phyloP scores from a whole-genome alignment of 1,140 invertebrate species.

The Chironomus tepperi region DNA sequence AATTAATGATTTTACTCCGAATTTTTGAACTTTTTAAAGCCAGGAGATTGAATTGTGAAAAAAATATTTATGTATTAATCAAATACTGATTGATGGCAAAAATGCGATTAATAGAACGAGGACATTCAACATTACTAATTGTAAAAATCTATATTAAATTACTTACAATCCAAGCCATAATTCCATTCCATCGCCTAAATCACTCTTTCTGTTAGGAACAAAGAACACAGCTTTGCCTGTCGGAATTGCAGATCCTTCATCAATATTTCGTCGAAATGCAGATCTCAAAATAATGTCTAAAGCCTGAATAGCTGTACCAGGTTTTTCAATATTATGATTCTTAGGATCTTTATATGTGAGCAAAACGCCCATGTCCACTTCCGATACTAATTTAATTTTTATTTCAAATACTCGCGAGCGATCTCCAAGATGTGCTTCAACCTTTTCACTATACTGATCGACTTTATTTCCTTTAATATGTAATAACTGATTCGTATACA shows the following conservation, averaged over 20 bases:
- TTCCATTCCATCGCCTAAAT: conserved; percentile 54
- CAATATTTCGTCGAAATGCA: conserved; percentile 33
- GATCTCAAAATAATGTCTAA: conserved; percentile 75
- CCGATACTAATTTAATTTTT: not conserved
- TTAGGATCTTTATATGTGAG: conserved; percentile 31
- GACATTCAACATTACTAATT: too few species aligned
- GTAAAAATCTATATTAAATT: too few species aligned
- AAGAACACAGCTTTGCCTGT: conserved; percentile 49
- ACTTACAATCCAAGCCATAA: conserved; percentile 44
- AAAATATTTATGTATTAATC: too few species aligned
- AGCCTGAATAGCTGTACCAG: conserved; percentile 62
- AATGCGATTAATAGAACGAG: too few species aligned
- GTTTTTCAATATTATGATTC: conserved; percentile 40
- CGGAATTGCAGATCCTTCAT: conserved; percentile 22
- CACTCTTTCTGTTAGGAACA: conserved; percentile 34
- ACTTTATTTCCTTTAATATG: not conserved
- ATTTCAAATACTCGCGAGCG: not conserved
- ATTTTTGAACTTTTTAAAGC: too few species aligned
- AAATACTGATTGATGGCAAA: too few species aligned
- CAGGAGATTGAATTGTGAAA: too few species aligned
- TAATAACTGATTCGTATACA: not conserved
- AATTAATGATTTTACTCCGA: too few species aligned
- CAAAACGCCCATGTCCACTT: not conserved
- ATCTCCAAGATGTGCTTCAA: not conserved
- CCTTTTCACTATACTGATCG: not conserved